A percentile compares a stretch with the other conserved stretches of the same genome.
phyloP scores from a whole-genome alignment of 2,113 vertebrate species.

The Datnioides undecimradiatus region DNA sequence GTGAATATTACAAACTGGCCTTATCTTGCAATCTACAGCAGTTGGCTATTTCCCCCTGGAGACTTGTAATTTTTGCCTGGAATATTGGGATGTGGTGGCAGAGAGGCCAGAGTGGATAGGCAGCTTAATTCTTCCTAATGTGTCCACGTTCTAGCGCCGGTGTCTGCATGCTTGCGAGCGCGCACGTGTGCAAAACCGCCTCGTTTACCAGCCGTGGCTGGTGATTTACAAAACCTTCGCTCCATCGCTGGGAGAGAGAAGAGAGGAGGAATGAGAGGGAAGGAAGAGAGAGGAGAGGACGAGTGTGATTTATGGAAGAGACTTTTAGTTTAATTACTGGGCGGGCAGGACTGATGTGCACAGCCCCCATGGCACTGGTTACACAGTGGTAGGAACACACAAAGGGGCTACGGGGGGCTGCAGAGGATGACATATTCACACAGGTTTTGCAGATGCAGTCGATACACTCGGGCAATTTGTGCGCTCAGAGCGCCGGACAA shows the following conservation, averaged over 20 bases:
- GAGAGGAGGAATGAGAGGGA: constrained; percentile 52
- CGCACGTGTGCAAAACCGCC: constrained; percentile 21
- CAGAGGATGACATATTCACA: constrained; percentile 49
- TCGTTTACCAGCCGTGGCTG: constrained; percentile 41
- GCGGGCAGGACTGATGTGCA: constrained; percentile 70
- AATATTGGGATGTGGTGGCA: constrained; percentile 39
- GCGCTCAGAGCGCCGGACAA: constrained; percentile 15
- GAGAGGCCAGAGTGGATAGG: constrained; percentile 32
- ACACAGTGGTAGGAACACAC: constrained; percentile 54
- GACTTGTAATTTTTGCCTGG: constrained; percentile 48
- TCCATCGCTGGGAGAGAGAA: constrained; percentile 56
- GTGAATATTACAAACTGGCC: constrained; percentile 9
- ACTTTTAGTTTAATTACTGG: constrained; percentile 86
- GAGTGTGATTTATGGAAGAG: constrained; percentile 81
- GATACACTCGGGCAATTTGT: constrained; percentile 33
- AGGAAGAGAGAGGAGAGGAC: constrained; percentile 51
- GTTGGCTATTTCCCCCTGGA: constrained; percentile 30
- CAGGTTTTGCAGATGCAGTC: constrained; percentile 18
- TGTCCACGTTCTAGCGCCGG: constrained; percentile 37
- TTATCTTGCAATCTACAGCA: constrained; percentile 49
- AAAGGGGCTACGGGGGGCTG: constrained; percentile 24
- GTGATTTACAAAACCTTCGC: constrained; percentile 78
- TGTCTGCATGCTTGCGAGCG: constrained; percentile 7
- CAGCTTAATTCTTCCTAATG: constrained; percentile 75
- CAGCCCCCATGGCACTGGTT: constrained; percentile 67